These are phyloP conservation scores for Tyria jacobaeae DNA, from an alignment of 2,888 invertebrate genomes.

Conservation along the genomic window DNA sequence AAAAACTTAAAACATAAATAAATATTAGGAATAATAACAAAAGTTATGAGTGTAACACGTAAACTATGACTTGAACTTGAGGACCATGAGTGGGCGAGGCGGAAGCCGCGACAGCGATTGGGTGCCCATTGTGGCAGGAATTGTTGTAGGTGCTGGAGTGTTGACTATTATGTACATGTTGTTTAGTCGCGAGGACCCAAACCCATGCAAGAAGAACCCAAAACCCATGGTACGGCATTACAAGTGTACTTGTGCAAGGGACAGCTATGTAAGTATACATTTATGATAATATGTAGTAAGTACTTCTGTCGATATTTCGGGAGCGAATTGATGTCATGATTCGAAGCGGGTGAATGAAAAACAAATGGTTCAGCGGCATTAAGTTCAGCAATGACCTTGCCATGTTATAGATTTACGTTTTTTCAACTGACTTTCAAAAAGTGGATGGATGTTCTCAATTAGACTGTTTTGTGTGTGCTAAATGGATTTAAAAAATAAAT, in stretches of 20 bases:
- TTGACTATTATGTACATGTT: conserved; percentile 61
- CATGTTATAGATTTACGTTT: no score
- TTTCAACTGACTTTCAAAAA: no score
- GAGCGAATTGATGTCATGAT: no score
- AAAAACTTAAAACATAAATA: conserved; percentile 1
- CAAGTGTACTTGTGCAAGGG: conserved; percentile 9
- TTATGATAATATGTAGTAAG: not conserved
- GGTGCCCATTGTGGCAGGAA: conserved; percentile 62
- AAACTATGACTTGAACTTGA: conserved; percentile 3
- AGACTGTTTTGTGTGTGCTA: no score
- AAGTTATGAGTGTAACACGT: conserved; percentile 3
- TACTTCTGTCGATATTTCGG: no score
- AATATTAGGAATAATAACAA: not conserved
- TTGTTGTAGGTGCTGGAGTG: conserved; percentile 62
- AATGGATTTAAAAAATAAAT: no score
- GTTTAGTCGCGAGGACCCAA: conserved; percentile 25
- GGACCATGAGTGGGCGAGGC: conserved; percentile 35
- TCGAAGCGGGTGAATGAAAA: no score
- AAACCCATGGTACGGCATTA: conserved; percentile 2
- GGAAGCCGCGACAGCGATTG: conserved; percentile 26
- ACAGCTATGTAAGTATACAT: conserved; percentile 4
- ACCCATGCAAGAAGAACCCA: not conserved
- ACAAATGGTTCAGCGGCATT: no score
- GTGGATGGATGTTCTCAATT: no score
- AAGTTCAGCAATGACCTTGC: no score